These are phyloP conservation scores for Toxostoma redivivum DNA, from an alignment of 2,113 vertebrate species.

Conservation along the genomic window DNA sequence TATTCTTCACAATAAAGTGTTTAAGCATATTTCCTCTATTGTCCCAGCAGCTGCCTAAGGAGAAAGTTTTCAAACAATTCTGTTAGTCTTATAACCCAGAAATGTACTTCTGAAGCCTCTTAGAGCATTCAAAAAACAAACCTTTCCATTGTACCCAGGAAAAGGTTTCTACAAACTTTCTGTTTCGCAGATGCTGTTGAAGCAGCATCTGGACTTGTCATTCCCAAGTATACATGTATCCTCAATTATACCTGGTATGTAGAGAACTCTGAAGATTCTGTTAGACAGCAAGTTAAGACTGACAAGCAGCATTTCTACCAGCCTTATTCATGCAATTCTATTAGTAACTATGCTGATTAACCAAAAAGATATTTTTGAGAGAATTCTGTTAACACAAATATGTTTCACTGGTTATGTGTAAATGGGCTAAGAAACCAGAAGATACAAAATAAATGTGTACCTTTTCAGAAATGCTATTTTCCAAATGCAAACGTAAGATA, in stretches of 20 bases:
- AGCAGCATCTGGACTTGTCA: neutral
- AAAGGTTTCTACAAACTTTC: neutral
- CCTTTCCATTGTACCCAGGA: neutral
- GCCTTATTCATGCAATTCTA: neutral
- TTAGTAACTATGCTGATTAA: neutral
- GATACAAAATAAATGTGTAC: neutral
- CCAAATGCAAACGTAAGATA: neutral
- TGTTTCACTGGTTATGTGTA: neutral
- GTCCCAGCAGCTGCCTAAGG: neutral
- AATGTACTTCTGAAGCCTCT: neutral
- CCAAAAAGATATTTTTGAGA: neutral
- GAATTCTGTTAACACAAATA: neutral
- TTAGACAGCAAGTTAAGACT: neutral
- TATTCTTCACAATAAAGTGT: neutral
- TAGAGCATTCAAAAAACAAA: neutral
- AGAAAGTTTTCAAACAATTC: neutral
- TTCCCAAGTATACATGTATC: neutral
- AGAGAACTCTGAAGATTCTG: neutral
- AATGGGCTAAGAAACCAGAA: neutral
- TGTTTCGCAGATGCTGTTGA: neutral
- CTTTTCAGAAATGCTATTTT: neutral
- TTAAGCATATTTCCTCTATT: neutral
- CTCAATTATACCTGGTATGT: neutral
- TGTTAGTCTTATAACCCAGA: neutral
- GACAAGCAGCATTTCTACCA: neutral